These are phyloP conservation scores for Otus sunia DNA, from an alignment of 2,113 vertebrate species.

Conservation along the genomic window DNA sequence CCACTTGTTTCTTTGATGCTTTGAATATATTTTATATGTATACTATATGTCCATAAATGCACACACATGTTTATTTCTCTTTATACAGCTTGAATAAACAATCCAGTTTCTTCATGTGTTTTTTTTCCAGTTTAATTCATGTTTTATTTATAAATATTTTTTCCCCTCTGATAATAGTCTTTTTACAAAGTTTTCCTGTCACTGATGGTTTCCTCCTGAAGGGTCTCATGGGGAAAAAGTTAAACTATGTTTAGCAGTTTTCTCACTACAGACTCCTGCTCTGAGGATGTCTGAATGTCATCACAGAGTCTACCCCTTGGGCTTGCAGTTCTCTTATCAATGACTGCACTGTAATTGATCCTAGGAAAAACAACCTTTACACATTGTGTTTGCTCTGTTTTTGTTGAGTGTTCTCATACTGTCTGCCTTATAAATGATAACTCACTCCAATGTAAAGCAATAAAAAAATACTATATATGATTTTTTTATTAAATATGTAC, in stretches of 20 bases:
- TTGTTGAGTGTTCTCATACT: background rate
- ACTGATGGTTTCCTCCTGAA: background rate
- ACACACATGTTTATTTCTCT: background rate
- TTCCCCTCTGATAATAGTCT: background rate
- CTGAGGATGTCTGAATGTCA: background rate
- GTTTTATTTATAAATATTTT: background rate
- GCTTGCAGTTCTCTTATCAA: background rate
- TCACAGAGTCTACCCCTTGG: background rate
- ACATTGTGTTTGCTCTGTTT: background rate
- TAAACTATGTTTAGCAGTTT: background rate
- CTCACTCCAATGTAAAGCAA: background rate
- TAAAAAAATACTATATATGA: background rate
- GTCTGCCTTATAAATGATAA: background rate
- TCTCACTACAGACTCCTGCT: background rate
- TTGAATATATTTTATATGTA: background rate
- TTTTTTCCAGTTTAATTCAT: background rate
- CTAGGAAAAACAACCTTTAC: background rate
- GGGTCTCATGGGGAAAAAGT: accelerated
- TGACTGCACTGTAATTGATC: background rate
- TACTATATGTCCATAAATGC: no score
- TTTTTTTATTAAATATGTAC: background rate
- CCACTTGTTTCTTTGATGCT: background rate
- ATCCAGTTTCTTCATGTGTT: background rate
- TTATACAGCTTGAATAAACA: background rate
- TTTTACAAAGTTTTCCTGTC: background rate